Base-by-base conservation (phyloP, 1,140 invertebrate species). In the Bombus confusus region DNA sequence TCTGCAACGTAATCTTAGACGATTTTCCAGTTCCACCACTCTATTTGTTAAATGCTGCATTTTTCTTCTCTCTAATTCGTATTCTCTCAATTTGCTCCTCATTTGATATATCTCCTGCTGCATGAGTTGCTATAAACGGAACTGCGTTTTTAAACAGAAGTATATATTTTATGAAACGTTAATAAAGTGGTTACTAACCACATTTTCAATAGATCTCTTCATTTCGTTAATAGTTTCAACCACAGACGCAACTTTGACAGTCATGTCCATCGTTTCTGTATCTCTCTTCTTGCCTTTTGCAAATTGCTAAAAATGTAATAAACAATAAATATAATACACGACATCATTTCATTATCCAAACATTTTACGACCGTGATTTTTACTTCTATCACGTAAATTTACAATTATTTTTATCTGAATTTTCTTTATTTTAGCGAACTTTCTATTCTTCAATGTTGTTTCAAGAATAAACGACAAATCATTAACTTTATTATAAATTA, bases 221-320 rank as follows among this genome's bases (percentile, higher is more conserved):
- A 95, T 93, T 28, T 94, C 93, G 47, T 94, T 94, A 13, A 95
- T 93, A 52, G 92, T 94, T n/a, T 94, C 93, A 13, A 95, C 89
- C n/a, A 94, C 94, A 71, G 91, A 88, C 39, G 91, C 91, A 37
- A 95, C 92, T 80, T 93, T 94, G 25, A 87, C 89, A 76, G 86
- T 91, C 77, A 94, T 93, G 28, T 95, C 93, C 59, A 86, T 92
- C 31, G 92, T 73, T 74, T 95, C 94, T 3, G 80, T 92, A 34
- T 95, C 94, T 84, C 91, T 92, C 74, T 92, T 93, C 71, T 79
- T 95, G 0, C 91, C 93, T 80, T 91, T 91, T 12, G 94, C 94
- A 15, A 95, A 81, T 92, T 94, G 93, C 94, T 95, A 73, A 77
- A 71, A 72, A 76, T 31, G 1, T 37, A 52, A 52, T 31, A 52